Percentiles rank a stretch among this genome's conserved stretches.
Conservation (phyloP, 2,797 vertebrate species). For the Epinephelus coioides region DNA sequence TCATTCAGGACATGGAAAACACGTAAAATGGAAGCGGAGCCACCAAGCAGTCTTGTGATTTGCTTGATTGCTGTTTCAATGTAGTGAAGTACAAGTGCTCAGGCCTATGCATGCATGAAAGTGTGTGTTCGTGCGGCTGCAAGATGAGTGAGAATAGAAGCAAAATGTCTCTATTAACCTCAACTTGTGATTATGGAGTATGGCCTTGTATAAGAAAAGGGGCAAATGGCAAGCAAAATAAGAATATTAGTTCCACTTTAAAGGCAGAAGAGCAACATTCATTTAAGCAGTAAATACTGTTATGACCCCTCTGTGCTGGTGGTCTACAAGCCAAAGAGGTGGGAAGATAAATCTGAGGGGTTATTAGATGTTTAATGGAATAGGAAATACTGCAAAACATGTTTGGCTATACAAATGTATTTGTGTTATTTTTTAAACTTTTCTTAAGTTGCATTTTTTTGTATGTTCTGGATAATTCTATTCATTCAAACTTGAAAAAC, state of each 20-base stretch:
- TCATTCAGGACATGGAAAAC: constrained; percentile 93
- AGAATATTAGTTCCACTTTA: background rate
- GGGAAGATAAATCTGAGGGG: background rate
- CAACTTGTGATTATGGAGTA: constrained; percentile 3
- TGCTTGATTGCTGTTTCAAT: constrained; percentile 47
- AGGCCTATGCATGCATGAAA: constrained; percentile 25
- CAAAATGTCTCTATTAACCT: constrained; percentile 37
- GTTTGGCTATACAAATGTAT: background rate
- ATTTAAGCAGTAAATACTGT: background rate
- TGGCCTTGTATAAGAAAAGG: constrained; percentile 1
- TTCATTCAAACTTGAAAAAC: background rate
- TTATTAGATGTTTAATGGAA: background rate
- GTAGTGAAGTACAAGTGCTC: constrained; percentile 34
- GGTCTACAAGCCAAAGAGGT: background rate
- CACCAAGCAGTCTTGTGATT: constrained; percentile 78
- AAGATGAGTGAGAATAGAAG: constrained; percentile 32
- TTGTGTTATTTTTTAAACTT: background rate
- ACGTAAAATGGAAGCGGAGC: constrained; percentile 86
- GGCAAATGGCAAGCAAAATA: background rate
- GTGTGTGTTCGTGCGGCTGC: constrained; percentile 26
- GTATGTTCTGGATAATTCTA: background rate
- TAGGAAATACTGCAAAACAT: background rate
- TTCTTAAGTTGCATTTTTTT: background rate
- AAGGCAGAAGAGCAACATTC: background rate
- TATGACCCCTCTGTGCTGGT: too few species aligned